Conservation (phyloP, 2,797 vertebrate species). For the Anniella stebbinsi region DNA sequence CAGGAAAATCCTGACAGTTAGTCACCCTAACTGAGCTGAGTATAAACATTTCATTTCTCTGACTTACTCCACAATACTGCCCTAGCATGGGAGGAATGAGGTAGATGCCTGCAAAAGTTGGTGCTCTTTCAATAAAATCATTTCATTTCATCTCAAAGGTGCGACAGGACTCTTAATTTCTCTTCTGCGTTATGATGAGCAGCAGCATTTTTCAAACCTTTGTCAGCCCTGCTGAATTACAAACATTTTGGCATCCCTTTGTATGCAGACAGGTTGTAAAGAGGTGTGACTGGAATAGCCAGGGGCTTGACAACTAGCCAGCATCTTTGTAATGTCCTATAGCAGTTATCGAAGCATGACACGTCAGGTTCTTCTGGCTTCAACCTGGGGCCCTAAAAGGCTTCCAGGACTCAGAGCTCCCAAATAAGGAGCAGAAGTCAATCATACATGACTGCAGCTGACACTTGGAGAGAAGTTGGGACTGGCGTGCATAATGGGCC, state of each 20-base stretch:
- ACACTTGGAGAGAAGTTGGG: background rate
- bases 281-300: background rate
- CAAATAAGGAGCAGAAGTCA: slow-evolving; percentile 31
- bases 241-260: too few species aligned
- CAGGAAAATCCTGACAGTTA: too few species aligned
- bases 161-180: background rate
- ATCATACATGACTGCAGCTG: slow-evolving; percentile 16
- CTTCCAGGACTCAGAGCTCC: background rate
- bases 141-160: background rate
- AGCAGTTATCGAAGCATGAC: background rate
- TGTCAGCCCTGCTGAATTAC: background rate
- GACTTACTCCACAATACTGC: background rate
- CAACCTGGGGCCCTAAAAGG: background rate
- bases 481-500: background rate
- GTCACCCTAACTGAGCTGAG: too few species aligned
- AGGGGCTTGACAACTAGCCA: background rate
- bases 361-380: slow-evolving; percentile 17
- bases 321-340: background rate
- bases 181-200: background rate
- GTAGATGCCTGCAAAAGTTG: background rate
- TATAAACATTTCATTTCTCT: background rate
- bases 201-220: background rate
- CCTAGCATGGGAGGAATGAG: background rate
- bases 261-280: background rate
- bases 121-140: background rate